Evolutionary conservation across 1,140 invertebrate species (phyloP), one percentile per base, ranked within the genome.

Genomic region (Subanguina moxae): DNA sequence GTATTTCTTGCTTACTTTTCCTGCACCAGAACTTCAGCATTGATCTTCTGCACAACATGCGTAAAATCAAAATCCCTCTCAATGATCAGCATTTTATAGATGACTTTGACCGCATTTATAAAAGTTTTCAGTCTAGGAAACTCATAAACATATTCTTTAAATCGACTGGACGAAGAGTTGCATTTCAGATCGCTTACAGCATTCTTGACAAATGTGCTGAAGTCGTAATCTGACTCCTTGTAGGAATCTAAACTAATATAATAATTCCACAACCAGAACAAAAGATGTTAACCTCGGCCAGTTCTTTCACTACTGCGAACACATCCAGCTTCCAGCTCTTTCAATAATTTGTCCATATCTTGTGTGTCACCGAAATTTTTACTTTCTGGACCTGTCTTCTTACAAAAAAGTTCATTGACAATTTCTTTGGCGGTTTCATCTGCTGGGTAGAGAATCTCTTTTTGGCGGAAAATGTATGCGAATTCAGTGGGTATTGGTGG

Each of bases 161-260:
- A 28, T 45, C 48, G n/a, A 42, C 5, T 11, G 23, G 30, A 25
- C 9, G 25, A 15, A 1, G 46, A 21, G 25, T 61, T 28, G 25
- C 45, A 28, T 38, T 65, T 68, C 27, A 68, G 19, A 27, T 68
- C 62, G 27, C 21, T 56, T 43, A 68, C 28, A 1, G 66, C 66
- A 30, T 58, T 65, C 25, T 68, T 57, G 5, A 68, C 57, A 30
- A 68, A 68, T 28, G 48, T 64, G 5, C 19, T 32, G 42, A 68
- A 68, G 48, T 68, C 59, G 61, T 63, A 63, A 3, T 68, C 59
- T 0, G 66, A 25, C 9, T 25, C 23, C 28, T 15, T 3, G 8
- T 15, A 15, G 3, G 15, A 25, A 21, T 25, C 48, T 52, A 25
- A 52, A 52, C 48, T 11, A 38, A 38, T 38, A 5, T 38, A 38